phyloP scores from a whole-genome alignment of 2,888 invertebrate genomes.

The Globia sparganii region DNA sequence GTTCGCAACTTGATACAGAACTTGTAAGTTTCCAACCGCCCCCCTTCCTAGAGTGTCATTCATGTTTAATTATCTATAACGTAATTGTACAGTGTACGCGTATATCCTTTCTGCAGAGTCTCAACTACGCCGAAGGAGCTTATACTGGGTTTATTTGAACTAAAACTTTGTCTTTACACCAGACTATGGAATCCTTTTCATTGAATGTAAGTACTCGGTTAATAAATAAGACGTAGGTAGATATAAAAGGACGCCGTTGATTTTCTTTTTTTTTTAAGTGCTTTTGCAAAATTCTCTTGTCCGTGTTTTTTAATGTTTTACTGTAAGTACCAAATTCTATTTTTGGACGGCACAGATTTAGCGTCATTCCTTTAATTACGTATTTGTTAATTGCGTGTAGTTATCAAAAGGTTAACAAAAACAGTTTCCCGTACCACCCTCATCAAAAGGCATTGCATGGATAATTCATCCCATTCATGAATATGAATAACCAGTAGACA shows the following conservation, averaged over 20 bases:
- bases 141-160: conserved; percentile 37
- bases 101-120: conserved; percentile 43
- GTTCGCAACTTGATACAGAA: conserved; percentile 61
- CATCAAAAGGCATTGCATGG: conserved; percentile 52
- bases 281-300: conserved; percentile 50
- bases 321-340: conserved; percentile 2
- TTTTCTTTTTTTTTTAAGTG: conserved; percentile 36
- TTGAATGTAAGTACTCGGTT: conserved; percentile 32
- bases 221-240: conserved; percentile 37
- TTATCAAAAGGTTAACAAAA: conserved; percentile 20
- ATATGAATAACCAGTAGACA: conserved; percentile 61
- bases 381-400: not conserved
- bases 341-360: conserved; percentile 5
- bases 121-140: conserved; percentile 29
- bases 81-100: conserved; percentile 42
- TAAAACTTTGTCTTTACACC: conserved; percentile 36
- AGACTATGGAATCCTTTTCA: conserved; percentile 29
- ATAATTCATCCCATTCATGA: conserved; percentile 62
- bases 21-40: conserved; percentile 55
- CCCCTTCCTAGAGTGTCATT: conserved; percentile 57
- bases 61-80: conserved; percentile 63
- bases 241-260: conserved; percentile 40
- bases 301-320: conserved; percentile 33
- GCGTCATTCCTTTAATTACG: not conserved
- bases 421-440: conserved; percentile 17